These are phyloP conservation scores for Otolemur garnettii DNA, from an alignment of 2,113 vertebrate species.

Conservation along the genomic window DNA sequence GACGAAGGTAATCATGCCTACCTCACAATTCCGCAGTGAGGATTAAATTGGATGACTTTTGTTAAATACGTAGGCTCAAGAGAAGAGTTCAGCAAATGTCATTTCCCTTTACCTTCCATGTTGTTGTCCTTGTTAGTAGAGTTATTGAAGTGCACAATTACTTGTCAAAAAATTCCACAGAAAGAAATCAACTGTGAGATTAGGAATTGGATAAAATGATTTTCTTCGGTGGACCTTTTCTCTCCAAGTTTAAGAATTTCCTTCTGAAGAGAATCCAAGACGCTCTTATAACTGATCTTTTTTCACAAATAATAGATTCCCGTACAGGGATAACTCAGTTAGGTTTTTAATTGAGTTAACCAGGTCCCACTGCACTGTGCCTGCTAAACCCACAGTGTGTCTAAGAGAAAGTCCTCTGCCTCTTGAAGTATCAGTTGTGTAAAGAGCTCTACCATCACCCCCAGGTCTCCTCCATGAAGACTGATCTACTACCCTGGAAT, in stretches of 20 bases:
- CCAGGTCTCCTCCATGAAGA: not conserved
- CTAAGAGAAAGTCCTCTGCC: not conserved
- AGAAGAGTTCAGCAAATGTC: not conserved
- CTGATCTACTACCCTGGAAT: not conserved
- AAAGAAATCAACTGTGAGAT: constrained; percentile 27
- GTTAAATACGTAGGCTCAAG: not conserved
- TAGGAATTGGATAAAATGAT: not conserved
- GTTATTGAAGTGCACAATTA: not conserved
- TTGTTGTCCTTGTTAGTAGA: not conserved
- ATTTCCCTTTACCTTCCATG: not conserved
- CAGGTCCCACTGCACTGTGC: not conserved
- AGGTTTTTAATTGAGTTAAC: not conserved
- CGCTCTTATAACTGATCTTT: constrained; percentile 3
- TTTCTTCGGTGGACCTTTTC: not conserved
- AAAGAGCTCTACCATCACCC: not conserved
- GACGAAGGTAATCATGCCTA: not conserved
- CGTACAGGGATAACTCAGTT: not conserved
- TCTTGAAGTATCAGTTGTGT: not conserved
- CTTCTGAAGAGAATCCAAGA: not conserved
- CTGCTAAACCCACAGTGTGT: not conserved
- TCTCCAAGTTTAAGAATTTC: not conserved
- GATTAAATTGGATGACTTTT: constrained; percentile 33
- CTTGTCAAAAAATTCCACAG: not conserved
- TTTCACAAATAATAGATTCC: constrained; percentile 25
- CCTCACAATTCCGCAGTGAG: constrained; percentile 1